These are phyloP conservation scores for Tringa solitaria DNA, from an alignment of 2,113 vertebrate species.

Conservation along the genomic window DNA sequence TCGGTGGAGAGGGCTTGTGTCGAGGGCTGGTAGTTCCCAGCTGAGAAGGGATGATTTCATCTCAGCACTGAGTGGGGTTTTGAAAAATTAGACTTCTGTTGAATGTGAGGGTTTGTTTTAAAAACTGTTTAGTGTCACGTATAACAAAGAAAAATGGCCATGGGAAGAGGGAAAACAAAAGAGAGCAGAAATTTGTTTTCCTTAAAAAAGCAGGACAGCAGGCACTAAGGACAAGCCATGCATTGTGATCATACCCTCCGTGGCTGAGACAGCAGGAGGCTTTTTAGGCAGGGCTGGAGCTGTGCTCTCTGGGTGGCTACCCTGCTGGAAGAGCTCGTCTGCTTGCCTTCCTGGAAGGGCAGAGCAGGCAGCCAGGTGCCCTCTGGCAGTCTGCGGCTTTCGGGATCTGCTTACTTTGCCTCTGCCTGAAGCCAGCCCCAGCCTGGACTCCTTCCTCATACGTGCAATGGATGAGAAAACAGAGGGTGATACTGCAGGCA, in stretches of 20 bases:
- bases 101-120: background rate
- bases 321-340: background rate
- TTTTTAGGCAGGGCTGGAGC: background rate
- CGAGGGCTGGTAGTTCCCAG: background rate
- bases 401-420: background rate
- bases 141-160: constrained; percentile 1
- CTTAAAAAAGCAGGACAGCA: background rate
- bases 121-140: background rate
- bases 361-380: constrained; percentile 51
- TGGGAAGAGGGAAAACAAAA: constrained; percentile 15
- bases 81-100: background rate
- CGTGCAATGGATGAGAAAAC: background rate
- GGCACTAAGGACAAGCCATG: background rate
- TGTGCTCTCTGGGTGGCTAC: constrained; percentile 10
- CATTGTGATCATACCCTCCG: background rate
- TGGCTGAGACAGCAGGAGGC: background rate
- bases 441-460: background rate
- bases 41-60: background rate
- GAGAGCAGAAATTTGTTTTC: background rate
- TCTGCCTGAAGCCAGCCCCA: constrained; percentile 7
- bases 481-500: background rate
- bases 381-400: constrained; percentile 38
- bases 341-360: constrained; percentile 46
- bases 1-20: background rate
- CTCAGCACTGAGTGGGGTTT: background rate